A percentile compares a stretch with the other conserved stretches of the same genome.
Conservation (phyloP, 2,888 invertebrate genomes). For the Eilema caniola region DNA sequence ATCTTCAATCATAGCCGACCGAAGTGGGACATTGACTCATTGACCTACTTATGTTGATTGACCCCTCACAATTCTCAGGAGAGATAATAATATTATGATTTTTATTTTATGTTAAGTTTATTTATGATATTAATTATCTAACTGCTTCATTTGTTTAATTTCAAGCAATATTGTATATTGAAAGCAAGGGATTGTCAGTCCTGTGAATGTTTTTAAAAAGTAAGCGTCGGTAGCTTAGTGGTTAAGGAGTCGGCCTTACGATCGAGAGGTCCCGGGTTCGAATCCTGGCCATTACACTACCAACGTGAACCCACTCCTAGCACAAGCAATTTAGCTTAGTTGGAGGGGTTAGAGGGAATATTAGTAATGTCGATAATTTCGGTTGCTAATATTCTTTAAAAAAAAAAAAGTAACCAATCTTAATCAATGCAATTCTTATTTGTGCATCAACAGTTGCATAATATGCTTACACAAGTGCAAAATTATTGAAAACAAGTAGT, state of each 20-base stretch:
- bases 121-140: not conserved
- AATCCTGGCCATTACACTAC: no score
- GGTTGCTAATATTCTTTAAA: no score
- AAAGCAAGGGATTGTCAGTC: not conserved
- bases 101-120: not conserved
- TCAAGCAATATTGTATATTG: not conserved
- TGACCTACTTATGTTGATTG: slow-evolving; percentile 12
- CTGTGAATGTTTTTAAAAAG: no score
- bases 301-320: no score
- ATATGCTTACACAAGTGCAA: slow-evolving; percentile 3
- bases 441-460: not conserved
- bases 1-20: not conserved
- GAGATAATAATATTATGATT: not conserved
- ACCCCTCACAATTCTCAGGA: not conserved
- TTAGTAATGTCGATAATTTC: no score
- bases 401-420: not conserved
- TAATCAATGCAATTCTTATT: not conserved
- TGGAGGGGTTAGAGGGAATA: no score
- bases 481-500: no score
- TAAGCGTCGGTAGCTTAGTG: no score
- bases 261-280: no score
- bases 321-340: no score
- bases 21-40: not conserved
- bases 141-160: not conserved
- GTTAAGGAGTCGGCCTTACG: no score